A percentile compares a stretch with the other conserved stretches of the same genome.
These are phyloP conservation scores for Magallana ariakensis DNA, from an alignment of 1,140 invertebrate genomes.

Conservation along the genomic window DNA sequence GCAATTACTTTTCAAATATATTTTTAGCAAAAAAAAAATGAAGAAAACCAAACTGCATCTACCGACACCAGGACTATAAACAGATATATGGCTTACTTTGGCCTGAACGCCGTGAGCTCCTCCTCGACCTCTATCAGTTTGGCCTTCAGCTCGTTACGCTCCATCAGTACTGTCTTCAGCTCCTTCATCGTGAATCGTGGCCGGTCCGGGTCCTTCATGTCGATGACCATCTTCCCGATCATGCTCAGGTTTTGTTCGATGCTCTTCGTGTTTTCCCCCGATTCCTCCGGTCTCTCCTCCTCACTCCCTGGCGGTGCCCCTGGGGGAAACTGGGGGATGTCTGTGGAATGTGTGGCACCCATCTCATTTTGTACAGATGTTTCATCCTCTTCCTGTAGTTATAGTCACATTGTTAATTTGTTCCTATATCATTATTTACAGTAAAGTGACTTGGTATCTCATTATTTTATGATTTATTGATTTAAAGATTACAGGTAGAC, in stretches of 20 bases:
- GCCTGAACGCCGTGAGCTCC: slow-evolving; percentile 88
- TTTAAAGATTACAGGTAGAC: no score
- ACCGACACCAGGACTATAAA: neutral
- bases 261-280: slow-evolving; percentile 61
- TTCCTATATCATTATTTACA: no score
- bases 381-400: slow-evolving; percentile 48
- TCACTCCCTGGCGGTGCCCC: slow-evolving; percentile 11
- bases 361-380: neutral
- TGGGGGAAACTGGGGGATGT: slow-evolving; percentile 23
- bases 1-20: no score
- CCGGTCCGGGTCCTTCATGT: slow-evolving; percentile 85
- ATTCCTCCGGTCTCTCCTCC: neutral
- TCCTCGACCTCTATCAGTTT: slow-evolving; percentile 92
- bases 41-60: neutral
- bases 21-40: no score
- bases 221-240: slow-evolving; percentile 78
- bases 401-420: neutral
- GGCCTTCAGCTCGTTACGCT: slow-evolving; percentile 93
- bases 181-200: slow-evolving; percentile 94
- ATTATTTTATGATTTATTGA: no score
- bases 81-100: slow-evolving; percentile 71
- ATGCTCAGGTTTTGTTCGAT: slow-evolving; percentile 68
- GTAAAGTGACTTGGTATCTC: no score
- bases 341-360: neutral
- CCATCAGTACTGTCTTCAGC: slow-evolving; percentile 91